phyloP scores from a whole-genome alignment of 2,888 invertebrate species.

The Cartodere bifasciata region DNA sequence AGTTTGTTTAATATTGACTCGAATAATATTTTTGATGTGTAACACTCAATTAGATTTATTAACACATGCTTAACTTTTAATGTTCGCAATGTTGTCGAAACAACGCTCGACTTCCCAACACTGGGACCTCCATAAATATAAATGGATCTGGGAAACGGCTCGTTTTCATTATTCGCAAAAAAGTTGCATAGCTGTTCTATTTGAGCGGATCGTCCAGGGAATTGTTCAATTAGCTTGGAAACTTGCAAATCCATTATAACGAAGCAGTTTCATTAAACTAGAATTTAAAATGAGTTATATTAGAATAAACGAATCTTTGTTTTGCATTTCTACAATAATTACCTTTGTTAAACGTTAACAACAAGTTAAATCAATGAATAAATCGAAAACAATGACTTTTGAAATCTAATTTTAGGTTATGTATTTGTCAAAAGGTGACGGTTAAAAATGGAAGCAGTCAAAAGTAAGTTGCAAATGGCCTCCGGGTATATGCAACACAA shows the following conservation, averaged over 20 bases:
- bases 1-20: slow-evolving; percentile 59
- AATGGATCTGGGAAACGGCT: slow-evolving; percentile 53
- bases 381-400: no score
- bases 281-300: no score
- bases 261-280: no score
- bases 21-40: slow-evolving; percentile 59
- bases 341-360: no score
- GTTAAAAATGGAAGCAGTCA: no score
- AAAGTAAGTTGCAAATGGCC: no score
- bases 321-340: no score
- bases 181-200: slow-evolving; percentile 29
- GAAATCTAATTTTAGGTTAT: no score
- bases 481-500: no score
- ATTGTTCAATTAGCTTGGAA: slow-evolving; percentile 16
- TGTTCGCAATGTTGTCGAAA: slow-evolving; percentile 45
- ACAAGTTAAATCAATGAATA: no score
- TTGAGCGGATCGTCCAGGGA: slow-evolving; percentile 29
- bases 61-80: slow-evolving; percentile 47
- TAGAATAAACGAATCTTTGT: no score
- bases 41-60: slow-evolving; percentile 74
- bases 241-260: slow-evolving; percentile 16
- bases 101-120: slow-evolving; percentile 68
- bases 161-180: slow-evolving; percentile 39
- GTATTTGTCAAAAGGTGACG: no score
- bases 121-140: slow-evolving; percentile 75